Conservation (phyloP, 1,140 invertebrate species). For the Brachionus calyciflorus region DNA sequence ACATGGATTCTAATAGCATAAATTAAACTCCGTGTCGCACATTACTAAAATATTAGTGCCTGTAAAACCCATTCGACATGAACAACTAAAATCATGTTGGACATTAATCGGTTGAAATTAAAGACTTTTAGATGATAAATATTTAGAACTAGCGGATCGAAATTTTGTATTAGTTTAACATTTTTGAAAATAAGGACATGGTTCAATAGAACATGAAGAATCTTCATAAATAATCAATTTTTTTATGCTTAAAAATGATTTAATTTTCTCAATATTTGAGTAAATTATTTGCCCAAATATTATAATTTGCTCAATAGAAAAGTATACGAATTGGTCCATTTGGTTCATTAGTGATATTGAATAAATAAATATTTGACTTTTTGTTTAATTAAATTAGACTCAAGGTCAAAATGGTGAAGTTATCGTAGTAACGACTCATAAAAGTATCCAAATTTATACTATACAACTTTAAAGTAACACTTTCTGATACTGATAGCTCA, state of each 20-base stretch:
- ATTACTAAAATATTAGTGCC: too few species aligned
- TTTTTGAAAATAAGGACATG: slow-evolving; percentile 90
- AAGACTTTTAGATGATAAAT: slow-evolving; percentile 86
- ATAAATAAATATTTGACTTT: background rate
- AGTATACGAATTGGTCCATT: background rate
- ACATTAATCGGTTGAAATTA: too few species aligned
- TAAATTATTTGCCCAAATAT: slow-evolving; percentile 29
- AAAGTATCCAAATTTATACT: background rate
- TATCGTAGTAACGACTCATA: background rate
- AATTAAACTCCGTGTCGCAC: too few species aligned
- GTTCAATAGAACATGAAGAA: slow-evolving; percentile 77
- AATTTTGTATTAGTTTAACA: slow-evolving; percentile 88
- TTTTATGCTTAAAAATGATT: background rate
- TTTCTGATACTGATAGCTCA: slow-evolving; percentile 15
- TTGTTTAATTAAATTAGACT: background rate
- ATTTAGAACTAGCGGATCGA: slow-evolving; percentile 75
- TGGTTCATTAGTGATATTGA: background rate
- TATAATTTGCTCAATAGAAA: too few species aligned
- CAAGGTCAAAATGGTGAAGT: background rate
- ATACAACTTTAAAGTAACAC: background rate
- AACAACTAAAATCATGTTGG: too few species aligned
- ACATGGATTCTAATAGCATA: too few species aligned
- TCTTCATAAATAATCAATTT: background rate
- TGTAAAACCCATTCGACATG: too few species aligned
- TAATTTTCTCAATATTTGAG: background rate